Conservation (phyloP, 2,113 vertebrate genomes). For the Delphinapterus leucas region DNA sequence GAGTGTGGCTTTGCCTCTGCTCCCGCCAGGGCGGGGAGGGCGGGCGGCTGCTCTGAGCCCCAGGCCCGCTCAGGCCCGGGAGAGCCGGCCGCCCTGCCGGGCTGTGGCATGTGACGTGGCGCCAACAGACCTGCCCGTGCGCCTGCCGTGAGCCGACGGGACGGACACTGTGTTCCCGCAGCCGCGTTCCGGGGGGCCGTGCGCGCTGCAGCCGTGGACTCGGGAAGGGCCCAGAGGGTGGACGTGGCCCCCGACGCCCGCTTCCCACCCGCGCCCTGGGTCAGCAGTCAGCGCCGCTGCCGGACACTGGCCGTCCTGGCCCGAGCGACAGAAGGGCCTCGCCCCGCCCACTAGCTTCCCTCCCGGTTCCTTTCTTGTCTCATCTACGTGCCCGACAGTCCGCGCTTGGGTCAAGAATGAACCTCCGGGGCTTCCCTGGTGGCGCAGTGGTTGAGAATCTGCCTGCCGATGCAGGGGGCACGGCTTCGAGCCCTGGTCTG, state of each 20-base stretch:
- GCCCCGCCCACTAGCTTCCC: accelerated
- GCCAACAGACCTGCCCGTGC: accelerated
- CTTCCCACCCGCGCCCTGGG: accelerated
- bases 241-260: accelerated
- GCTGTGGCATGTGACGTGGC: accelerated
- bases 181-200: background rate
- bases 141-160: accelerated
- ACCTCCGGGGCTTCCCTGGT: too few species aligned
- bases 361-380: accelerated
- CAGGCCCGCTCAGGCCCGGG: accelerated
- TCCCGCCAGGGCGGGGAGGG: accelerated
- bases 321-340: accelerated
- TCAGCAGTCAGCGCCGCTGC: accelerated
- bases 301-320: accelerated
- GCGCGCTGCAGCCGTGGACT: accelerated
- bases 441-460: too few species aligned
- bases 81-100: accelerated
- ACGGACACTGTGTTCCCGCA: accelerated
- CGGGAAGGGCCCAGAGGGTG: accelerated
- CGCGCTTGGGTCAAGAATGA: accelerated
- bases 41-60: accelerated
- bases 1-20: accelerated
- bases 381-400: accelerated
- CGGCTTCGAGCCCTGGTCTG: too few species aligned
- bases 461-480: too few species aligned